A percentile compares a stretch with the other conserved stretches of the same genome.
These are phyloP conservation scores for Picus viridis DNA, from an alignment of 2,797 vertebrate species.

Conservation along the genomic window DNA sequence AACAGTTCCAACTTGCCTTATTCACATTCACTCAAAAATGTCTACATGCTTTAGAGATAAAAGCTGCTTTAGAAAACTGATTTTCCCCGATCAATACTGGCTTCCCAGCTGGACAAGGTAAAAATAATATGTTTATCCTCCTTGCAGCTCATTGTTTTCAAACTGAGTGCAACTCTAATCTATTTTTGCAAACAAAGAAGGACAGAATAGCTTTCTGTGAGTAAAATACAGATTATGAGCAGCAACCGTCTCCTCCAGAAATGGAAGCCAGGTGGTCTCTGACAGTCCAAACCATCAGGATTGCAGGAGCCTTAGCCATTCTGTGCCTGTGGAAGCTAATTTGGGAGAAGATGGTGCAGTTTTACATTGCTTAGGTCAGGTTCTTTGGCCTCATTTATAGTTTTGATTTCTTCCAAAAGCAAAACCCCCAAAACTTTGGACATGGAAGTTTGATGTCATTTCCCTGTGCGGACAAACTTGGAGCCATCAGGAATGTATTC, in stretches of 20 bases:
- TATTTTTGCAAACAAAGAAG: neutral
- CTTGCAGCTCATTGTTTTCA: conserved; percentile 15
- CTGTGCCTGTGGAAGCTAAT: neutral
- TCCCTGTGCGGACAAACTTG: neutral
- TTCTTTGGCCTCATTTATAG: neutral
- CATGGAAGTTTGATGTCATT: neutral
- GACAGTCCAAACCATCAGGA: neutral
- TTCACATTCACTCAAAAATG: neutral
- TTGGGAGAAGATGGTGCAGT: neutral
- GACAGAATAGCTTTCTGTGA: neutral
- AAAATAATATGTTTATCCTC: neutral
- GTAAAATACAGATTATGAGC: neutral
- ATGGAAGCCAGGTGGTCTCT: neutral
- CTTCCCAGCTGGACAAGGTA: neutral
- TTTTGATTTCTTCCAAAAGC: neutral
- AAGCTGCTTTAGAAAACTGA: neutral
- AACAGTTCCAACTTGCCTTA: neutral
- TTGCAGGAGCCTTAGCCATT: neutral
- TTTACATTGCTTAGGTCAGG: neutral
- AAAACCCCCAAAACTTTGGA: neutral
- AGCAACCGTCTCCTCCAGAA: neutral
- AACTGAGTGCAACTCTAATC: neutral
- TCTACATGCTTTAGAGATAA: neutral
- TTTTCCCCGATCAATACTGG: neutral
- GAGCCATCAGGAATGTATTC: conserved; percentile 11